Percentiles rank a stretch among this genome's conserved stretches.
phyloP scores from a whole-genome alignment of 2,113 vertebrate species.

The Oncorhynchus kisutch region DNA sequence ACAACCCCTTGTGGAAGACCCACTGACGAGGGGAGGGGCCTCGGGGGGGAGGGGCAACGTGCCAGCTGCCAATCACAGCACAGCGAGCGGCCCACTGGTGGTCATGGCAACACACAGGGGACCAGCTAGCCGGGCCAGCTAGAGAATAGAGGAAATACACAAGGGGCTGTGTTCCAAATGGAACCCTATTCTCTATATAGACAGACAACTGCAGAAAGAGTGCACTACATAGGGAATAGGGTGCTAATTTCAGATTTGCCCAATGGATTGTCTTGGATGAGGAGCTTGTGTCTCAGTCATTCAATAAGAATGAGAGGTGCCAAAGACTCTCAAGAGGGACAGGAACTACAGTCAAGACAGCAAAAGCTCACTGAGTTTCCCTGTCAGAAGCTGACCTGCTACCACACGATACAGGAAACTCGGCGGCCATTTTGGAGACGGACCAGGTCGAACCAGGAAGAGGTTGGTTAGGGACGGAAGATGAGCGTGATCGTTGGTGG shows the following conservation, averaged over 20 bases:
- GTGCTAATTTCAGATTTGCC: too few relatives aligned
- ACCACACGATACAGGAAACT: not conserved
- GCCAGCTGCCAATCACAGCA: slow-evolving; percentile 32
- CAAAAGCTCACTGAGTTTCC: not conserved
- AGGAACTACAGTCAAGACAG: not conserved
- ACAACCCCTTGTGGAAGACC: slow-evolving; percentile 84
- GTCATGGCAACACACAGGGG: slow-evolving; percentile 8
- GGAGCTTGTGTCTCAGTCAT: not conserved
- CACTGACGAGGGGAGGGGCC: slow-evolving; percentile 63
- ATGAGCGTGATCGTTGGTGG: not conserved
- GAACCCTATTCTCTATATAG: too few relatives aligned
- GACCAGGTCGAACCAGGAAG: not conserved
- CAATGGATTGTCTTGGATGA: not conserved
- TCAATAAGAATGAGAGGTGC: slow-evolving; percentile 7
- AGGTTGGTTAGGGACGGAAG: not conserved
- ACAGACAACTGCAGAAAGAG: too few relatives aligned
- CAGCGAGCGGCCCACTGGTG: not conserved
- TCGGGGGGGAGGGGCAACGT: not conserved
- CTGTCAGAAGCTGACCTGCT: not conserved
- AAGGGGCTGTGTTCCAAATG: too few relatives aligned
- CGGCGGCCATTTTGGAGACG: too few relatives aligned
- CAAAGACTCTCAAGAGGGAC: slow-evolving; percentile 6
- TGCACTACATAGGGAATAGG: too few relatives aligned
- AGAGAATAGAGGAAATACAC: not conserved
- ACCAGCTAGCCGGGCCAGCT: slow-evolving; percentile 21